Percentiles rank a stretch among this genome's conserved stretches.
Evolutionary conservation across 2,113 vertebrate species (phyloP).

Genomic region (Phrynosoma platyrhinos): DNA sequence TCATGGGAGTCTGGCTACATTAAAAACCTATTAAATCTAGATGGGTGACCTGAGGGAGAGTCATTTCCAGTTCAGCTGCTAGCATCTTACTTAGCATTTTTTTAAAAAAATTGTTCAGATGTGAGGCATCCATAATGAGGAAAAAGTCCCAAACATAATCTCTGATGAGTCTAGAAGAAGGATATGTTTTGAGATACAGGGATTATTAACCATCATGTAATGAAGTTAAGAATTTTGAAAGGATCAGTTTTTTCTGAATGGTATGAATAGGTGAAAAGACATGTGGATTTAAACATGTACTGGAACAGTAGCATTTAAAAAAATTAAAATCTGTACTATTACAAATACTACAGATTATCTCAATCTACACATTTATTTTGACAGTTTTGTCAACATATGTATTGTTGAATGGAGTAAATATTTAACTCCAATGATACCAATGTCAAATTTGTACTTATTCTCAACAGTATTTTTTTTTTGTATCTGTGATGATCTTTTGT

Average conservation of each 20-base stretch:
- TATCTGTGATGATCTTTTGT: constrained; percentile 33
- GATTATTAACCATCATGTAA: neutral
- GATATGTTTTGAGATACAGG: neutral
- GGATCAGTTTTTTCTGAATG: neutral
- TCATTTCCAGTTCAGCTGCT: constrained; percentile 29
- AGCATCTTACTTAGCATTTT: constrained; percentile 25
- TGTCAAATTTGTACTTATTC: constrained; percentile 12
- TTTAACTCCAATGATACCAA: constrained; percentile 7
- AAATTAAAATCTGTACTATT: neutral
- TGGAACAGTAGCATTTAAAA: neutral
- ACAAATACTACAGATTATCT: neutral
- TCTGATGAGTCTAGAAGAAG: neutral
- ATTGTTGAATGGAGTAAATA: constrained; percentile 13
- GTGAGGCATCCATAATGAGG: neutral
- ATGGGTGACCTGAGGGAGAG: constrained; percentile 39
- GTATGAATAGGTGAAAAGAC: constrained; percentile 4
- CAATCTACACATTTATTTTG: constrained; percentile 5
- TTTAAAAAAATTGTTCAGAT: constrained; percentile 2
- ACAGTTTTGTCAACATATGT: neutral
- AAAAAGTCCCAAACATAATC: neutral
- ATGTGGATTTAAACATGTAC: neutral
- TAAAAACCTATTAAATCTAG: constrained; percentile 35
- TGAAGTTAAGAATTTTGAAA: constrained; percentile 2
- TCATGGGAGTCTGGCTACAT: constrained; percentile 16
- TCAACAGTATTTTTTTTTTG: constrained; percentile 44